A percentile compares a stretch with the other conserved stretches of the same genome.
Conservation (phyloP, 2,797 vertebrate genomes). For the Crotalus adamanteus region DNA sequence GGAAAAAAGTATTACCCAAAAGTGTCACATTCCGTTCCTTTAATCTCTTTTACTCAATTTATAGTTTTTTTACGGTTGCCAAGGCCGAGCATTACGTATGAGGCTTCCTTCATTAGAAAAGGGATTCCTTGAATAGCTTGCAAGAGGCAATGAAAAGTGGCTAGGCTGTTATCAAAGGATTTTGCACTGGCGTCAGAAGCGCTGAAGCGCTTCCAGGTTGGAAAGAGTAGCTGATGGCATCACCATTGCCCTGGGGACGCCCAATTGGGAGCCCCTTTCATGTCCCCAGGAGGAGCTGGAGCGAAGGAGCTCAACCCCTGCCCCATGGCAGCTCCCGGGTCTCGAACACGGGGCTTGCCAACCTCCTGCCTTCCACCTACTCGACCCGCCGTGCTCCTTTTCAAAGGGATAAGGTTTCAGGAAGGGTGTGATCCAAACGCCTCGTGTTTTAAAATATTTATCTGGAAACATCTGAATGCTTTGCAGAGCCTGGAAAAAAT, state of each 20-base stretch:
- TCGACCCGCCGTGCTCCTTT: background rate
- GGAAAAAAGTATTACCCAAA: no score
- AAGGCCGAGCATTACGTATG: background rate
- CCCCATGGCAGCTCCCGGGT: no score
- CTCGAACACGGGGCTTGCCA: no score
- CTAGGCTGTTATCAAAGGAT: no score
- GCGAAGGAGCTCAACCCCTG: no score
- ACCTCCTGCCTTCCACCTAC: background rate
- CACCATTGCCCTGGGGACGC: no score
- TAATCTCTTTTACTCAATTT: background rate
- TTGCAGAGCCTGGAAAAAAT: conserved; percentile 88
- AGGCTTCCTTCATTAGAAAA: background rate
- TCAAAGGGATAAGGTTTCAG: background rate
- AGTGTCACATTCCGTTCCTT: background rate
- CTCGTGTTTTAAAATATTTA: background rate
- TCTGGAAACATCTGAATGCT: background rate
- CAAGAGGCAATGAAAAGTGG: background rate
- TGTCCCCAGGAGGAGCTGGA: no score
- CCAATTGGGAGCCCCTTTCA: no score
- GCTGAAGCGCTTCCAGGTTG: no score
- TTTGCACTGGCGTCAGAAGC: no score
- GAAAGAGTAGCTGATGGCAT: no score
- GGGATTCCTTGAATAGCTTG: background rate
- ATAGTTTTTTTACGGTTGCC: background rate
- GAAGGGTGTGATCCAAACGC: background rate